Evolutionary conservation across 2,888 invertebrate genomes (phyloP), one percentile per base, ranked within the genome.

Genomic region (Xanthorhoe spadicearia): DNA sequence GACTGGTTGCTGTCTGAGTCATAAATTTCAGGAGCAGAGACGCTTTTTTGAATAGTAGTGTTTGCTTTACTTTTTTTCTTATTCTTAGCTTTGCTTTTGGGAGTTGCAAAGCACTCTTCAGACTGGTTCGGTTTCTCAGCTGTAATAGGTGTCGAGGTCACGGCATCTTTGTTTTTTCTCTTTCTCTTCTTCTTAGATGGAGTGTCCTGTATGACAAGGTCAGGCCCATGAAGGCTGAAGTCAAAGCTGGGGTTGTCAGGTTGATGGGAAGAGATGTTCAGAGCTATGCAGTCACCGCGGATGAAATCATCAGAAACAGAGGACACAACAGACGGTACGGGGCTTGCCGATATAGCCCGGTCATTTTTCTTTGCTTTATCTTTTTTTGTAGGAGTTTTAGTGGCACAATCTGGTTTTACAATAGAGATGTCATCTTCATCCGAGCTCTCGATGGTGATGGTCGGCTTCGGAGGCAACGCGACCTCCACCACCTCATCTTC

Each of bases 1-100:
- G 88, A 90, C 55, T 90, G 89, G 71, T 92, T 91, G 73, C 95
- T 95, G 74, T 95, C 95, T 51, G 94, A 94, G 77, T 94, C 94
- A 77, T 94, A 94, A 6, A 94, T 88, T 83, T 95, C 95, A 6
- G 92, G 78, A 75, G 78, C 88, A 3, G 89, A 88, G 32, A 93
- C 71, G 74, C 80, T 84, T 83, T 81, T 93, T 77, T 79, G 89
- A 72, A 79, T 82, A 81, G 76, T 93, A 78, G 74, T 89, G 81
- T 86, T 92, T 38, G 77, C 77, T 82, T 83, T 92, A 17, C 61
- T 35, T 71, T 85, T 86, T 69, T 82, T 88, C 76, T 89, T 91
- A 74, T 90, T 92, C 70, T 89, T 93, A 8, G 85, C 85, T 85
- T 93, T 93, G 74, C 86, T 88, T 76, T 89, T 92, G 59, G 94